These are phyloP conservation scores for Sebastes minor DNA, from an alignment of 2,797 vertebrate species.

Conservation along the genomic window DNA sequence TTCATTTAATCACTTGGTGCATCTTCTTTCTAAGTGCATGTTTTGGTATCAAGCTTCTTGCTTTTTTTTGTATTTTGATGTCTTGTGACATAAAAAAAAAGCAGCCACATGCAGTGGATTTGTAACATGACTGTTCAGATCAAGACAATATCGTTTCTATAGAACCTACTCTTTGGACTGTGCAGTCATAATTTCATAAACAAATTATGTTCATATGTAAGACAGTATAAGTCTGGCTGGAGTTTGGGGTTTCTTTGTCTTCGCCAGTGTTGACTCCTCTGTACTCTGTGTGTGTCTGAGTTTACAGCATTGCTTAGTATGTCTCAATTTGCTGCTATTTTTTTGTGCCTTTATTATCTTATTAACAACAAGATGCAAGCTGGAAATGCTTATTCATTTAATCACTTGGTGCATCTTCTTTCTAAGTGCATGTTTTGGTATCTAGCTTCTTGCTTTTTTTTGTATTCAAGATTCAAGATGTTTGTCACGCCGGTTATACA, in stretches of 20 bases:
- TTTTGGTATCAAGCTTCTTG: not conserved
- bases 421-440: not conserved
- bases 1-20: not conserved
- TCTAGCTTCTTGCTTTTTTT: not conserved
- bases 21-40: not conserved
- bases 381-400: not conserved
- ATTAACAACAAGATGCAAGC: not conserved
- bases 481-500: too few relatives aligned
- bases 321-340: not conserved
- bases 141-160: not conserved
- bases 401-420: not conserved
- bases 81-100: not conserved
- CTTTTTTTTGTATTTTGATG: not conserved
- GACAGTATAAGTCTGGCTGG: conserved; percentile 19
- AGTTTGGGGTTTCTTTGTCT: conserved; percentile 68
- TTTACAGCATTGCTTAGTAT: not conserved
- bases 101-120: not conserved
- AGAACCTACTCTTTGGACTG: not conserved
- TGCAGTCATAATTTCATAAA: not conserved
- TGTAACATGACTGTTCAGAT: not conserved
- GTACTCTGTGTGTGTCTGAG: not conserved
- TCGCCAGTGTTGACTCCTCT: conserved; percentile 51
- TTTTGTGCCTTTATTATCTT: not conserved
- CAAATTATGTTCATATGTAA: not conserved
- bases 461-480: too few relatives aligned